Evolutionary conservation across 1,140 invertebrate species (phyloP).

Genomic region (Papilio helenus): DNA sequence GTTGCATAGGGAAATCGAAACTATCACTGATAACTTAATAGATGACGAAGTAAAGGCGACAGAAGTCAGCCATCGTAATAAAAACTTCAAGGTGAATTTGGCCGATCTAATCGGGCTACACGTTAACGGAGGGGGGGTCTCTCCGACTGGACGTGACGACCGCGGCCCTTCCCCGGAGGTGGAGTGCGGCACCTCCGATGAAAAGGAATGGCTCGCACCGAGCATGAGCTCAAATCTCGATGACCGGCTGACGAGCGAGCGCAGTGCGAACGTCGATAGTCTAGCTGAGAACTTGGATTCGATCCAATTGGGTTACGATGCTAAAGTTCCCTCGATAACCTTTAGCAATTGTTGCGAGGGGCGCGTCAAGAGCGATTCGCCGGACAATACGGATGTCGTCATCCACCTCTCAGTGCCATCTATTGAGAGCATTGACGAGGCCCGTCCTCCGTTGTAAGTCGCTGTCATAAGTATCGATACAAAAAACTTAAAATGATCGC

Average conservation of each 20-base stretch:
- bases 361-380: slow-evolving; percentile 52
- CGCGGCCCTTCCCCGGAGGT: slow-evolving; percentile 58
- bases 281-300: slow-evolving; percentile 68
- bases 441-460: slow-evolving; percentile 73
- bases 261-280: slow-evolving; percentile 59
- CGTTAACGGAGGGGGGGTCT: slow-evolving; percentile 65
- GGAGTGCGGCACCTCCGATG: slow-evolving; percentile 57
- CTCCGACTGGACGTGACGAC: slow-evolving; percentile 59
- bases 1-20: slow-evolving; percentile 68
- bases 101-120: slow-evolving; percentile 72
- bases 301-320: slow-evolving; percentile 70
- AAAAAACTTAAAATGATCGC: slow-evolving; percentile 71
- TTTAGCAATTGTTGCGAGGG: slow-evolving; percentile 80
- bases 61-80: slow-evolving; percentile 51
- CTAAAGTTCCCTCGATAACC: slow-evolving; percentile 76
- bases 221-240: slow-evolving; percentile 75
- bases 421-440: slow-evolving; percentile 68
- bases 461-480: slow-evolving; percentile 46
- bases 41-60: slow-evolving; percentile 57
- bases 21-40: slow-evolving; percentile 66
- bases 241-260: slow-evolving; percentile 57
- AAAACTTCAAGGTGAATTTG: slow-evolving; percentile 79
- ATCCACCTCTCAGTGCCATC: slow-evolving; percentile 78
- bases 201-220: slow-evolving; percentile 72
- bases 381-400: slow-evolving; percentile 64